Percentiles rank a stretch among this genome's conserved stretches.
phyloP scores from a whole-genome alignment of 2,113 vertebrate genomes.

The Ceyx margarethae region DNA sequence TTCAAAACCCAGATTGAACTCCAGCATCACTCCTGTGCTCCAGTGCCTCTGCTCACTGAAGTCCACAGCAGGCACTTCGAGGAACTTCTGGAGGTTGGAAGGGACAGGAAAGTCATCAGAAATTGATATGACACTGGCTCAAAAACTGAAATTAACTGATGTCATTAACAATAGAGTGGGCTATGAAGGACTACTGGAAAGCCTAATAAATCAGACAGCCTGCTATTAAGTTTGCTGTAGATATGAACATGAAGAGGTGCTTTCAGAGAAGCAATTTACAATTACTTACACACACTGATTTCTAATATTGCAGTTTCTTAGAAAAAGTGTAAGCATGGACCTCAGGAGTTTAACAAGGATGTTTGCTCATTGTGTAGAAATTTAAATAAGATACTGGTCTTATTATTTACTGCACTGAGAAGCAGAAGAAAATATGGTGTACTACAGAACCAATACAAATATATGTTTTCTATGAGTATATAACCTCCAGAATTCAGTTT shows the following conservation, averaged over 20 bases:
- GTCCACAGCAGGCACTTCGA: background rate
- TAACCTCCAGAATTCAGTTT: background rate
- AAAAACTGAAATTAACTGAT: background rate
- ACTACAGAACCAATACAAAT: background rate
- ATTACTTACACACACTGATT: background rate
- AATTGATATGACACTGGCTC: background rate
- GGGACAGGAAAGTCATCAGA: background rate
- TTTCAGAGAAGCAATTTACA: background rate
- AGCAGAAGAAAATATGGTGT: background rate
- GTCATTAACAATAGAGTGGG: background rate
- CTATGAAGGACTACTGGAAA: background rate
- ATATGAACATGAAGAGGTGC: background rate
- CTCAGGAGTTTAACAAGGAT: background rate
- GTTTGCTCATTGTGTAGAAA: background rate
- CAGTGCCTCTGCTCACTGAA: accelerated
- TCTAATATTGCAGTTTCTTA: background rate
- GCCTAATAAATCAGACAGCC: background rate
- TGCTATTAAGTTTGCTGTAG: background rate
- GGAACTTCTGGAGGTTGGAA: background rate
- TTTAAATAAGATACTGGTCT: background rate
- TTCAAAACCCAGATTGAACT: background rate
- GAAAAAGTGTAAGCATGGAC: background rate
- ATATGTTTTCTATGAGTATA: background rate
- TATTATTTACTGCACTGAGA: background rate
- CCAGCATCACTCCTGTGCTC: background rate